Percentiles rank a stretch among this genome's conserved stretches.
Evolutionary conservation across 1,140 invertebrate genomes (phyloP).

Genomic region (Drosophila auraria): DNA sequence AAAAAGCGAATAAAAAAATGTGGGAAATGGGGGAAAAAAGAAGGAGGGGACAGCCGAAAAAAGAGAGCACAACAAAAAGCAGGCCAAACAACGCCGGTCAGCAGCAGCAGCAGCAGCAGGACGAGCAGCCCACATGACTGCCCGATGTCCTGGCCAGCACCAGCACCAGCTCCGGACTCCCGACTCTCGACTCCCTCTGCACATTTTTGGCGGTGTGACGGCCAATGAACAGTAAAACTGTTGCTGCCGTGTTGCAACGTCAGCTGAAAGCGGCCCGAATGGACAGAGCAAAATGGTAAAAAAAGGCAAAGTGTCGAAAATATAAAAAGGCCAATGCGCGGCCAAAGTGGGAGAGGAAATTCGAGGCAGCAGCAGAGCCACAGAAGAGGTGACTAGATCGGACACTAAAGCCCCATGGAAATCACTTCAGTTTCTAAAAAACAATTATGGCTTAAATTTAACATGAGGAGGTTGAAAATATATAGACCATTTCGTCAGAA

Average conservation of each 20-base stretch:
- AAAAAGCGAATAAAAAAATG: slow-evolving; percentile 22
- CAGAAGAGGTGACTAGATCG: slow-evolving; percentile 16
- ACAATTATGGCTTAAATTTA: not conserved
- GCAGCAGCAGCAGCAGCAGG: slow-evolving; percentile 28
- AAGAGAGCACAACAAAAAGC: slow-evolving; percentile 52
- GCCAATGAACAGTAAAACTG: slow-evolving; percentile 80
- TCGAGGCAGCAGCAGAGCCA: not conserved
- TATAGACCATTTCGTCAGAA: not conserved
- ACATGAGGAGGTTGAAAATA: no score
- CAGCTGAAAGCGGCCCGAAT: slow-evolving; percentile 52
- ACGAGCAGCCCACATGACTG: slow-evolving; percentile 53
- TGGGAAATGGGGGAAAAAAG: slow-evolving; percentile 23
- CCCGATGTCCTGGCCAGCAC: slow-evolving; percentile 29
- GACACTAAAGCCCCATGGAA: slow-evolving; percentile 31
- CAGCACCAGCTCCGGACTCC: not conserved
- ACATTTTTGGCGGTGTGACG: slow-evolving; percentile 67
- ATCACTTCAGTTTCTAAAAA: slow-evolving; percentile 9
- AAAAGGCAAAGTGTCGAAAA: slow-evolving; percentile 70
- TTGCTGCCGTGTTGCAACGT: slow-evolving; percentile 67
- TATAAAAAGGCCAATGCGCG: slow-evolving; percentile 55
- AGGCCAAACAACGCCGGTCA: slow-evolving; percentile 73
- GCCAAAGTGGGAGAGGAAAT: slow-evolving; percentile 10
- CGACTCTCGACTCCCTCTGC: slow-evolving; percentile 12
- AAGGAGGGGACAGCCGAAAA: slow-evolving; percentile 23
- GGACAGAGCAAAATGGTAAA: slow-evolving; percentile 23